Evolutionary conservation across 1,140 invertebrate genomes (phyloP).

Genomic region (Eriosoma lanigerum): DNA sequence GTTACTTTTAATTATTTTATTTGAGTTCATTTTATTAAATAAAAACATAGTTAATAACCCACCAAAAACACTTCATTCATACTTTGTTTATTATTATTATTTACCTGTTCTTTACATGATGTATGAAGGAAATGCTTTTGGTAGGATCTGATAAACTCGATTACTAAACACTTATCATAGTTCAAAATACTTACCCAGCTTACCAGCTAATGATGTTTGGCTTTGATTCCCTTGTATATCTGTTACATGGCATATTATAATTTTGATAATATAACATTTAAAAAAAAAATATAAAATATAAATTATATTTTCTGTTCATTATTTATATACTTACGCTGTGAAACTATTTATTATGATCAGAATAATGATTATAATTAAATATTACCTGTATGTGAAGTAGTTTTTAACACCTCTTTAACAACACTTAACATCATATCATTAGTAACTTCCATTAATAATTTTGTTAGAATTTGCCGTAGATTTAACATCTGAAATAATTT

Average conservation of each 20-base stretch:
- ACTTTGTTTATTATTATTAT: too few relatives aligned
- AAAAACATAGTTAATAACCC: too few relatives aligned
- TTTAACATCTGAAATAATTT: slow-evolving; percentile 74
- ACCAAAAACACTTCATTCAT: too few relatives aligned
- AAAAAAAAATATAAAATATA: slow-evolving; percentile 17
- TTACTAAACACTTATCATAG: background rate
- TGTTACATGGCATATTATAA: slow-evolving; percentile 40
- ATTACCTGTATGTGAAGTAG: slow-evolving; percentile 69
- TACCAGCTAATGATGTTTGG: slow-evolving; percentile 45
- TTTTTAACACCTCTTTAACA: slow-evolving; percentile 73
- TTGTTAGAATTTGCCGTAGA: slow-evolving; percentile 82
- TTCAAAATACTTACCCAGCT: slow-evolving; percentile 36
- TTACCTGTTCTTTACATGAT: too few relatives aligned
- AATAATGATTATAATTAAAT: background rate
- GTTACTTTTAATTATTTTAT: too few relatives aligned
- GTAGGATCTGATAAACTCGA: too few relatives aligned
- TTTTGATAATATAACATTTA: slow-evolving; percentile 29
- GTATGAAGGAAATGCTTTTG: too few relatives aligned
- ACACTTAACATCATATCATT: slow-evolving; percentile 81
- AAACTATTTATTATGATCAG: background rate
- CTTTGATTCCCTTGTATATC: slow-evolving; percentile 41
- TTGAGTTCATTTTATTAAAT: too few relatives aligned
- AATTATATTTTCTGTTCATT: background rate
- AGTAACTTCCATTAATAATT: slow-evolving; percentile 91
- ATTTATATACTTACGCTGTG: background rate